Conservation (phyloP, 2,888 invertebrate species). For the Drosophila gaucha region DNA sequence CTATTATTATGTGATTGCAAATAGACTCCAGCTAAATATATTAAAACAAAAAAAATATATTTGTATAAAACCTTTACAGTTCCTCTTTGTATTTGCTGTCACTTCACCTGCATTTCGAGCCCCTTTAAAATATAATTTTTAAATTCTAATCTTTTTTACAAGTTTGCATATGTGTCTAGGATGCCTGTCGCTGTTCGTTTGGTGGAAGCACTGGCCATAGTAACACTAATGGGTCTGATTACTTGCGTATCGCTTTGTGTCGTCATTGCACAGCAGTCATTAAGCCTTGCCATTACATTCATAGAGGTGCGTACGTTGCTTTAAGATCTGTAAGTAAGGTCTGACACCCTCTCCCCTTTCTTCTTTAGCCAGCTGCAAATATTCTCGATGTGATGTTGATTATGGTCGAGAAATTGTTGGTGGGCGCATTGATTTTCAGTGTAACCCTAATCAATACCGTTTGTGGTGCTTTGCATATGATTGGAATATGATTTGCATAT, state of each 20-base stretch:
- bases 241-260: conserved; percentile 53
- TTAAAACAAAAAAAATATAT: neutral
- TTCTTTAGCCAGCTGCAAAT: conserved; percentile 58
- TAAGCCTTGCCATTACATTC: conserved; percentile 43
- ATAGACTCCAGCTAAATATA: too few relatives aligned
- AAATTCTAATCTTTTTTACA: neutral
- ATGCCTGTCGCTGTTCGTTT: conserved; percentile 65
- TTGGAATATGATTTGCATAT: conserved; percentile 51
- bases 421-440: conserved; percentile 37
- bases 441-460: conserved; percentile 53
- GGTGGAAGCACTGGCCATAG: conserved; percentile 57
- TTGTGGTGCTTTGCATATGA: conserved; percentile 37
- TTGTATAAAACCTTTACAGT: neutral
- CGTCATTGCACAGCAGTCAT: conserved; percentile 43
- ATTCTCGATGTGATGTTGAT: conserved; percentile 42
- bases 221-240: conserved; percentile 57
- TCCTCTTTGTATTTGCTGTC: conserved; percentile 10
- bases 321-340: conserved; percentile 11
- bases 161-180: conserved; percentile 2
- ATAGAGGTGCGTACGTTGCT: conserved; percentile 44
- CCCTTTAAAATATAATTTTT: neutral
- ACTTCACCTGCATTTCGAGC: conserved; percentile 10
- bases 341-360: neutral
- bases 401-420: conserved; percentile 52
- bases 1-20: conserved; percentile 2